Evolutionary conservation across 2,797 vertebrate species (phyloP).

Genomic region (Valencia hispanica): DNA sequence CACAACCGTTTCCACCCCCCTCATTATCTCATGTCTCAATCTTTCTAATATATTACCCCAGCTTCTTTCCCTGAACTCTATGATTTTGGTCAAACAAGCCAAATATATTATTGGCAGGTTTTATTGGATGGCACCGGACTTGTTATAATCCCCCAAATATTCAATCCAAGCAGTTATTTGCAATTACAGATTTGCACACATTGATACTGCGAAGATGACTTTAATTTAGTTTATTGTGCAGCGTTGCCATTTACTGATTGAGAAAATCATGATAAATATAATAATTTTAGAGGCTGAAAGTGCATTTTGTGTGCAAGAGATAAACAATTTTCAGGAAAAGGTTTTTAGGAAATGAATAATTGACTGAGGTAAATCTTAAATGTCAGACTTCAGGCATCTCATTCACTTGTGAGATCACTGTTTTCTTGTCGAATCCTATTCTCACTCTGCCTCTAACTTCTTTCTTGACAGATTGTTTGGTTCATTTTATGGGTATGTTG

Average conservation of each 20-base stretch:
- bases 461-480: constrained; percentile 10
- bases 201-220: neutral
- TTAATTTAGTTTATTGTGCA: neutral
- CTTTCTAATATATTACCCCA: neutral
- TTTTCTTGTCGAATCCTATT: neutral
- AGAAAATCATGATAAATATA: neutral
- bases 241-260: neutral
- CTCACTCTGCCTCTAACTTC: neutral
- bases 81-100: neutral
- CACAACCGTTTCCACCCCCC: neutral
- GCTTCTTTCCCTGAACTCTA: neutral
- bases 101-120: neutral
- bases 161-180: neutral
- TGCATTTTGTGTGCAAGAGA: neutral
- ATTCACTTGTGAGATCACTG: neutral
- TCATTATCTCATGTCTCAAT: neutral
- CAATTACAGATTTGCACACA: neutral
- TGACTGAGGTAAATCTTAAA: neutral
- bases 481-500: neutral
- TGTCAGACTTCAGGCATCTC: neutral
- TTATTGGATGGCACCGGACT: neutral
- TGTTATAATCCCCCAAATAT: neutral
- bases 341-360: neutral
- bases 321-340: neutral
- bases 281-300: neutral